These are phyloP conservation scores for Cryptophagus acutangulus DNA, from an alignment of 2,888 invertebrate genomes.

Conservation along the genomic window DNA sequence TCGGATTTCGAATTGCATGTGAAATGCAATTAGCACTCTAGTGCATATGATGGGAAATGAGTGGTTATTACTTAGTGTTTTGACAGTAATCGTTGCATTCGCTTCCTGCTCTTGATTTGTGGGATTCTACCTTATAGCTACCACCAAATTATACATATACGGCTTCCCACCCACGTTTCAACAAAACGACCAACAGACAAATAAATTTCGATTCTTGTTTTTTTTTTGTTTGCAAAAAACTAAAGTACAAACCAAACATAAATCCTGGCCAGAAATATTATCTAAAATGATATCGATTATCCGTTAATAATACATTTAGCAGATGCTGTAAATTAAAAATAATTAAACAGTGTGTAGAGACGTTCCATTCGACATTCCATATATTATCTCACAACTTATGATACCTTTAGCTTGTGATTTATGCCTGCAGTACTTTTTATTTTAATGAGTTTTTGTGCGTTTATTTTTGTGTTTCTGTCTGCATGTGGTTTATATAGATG, in stretches of 20 bases:
- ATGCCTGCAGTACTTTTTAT: constrained; percentile 24
- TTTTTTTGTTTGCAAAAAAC: constrained; percentile 13
- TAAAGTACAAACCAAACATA: constrained; percentile 14
- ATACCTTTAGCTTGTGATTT: constrained; percentile 28
- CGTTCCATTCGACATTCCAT: constrained; percentile 30
- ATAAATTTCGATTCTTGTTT: constrained; percentile 12
- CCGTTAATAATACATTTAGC: constrained; percentile 43
- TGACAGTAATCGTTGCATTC: constrained; percentile 21
- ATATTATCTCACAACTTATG: constrained; percentile 28
- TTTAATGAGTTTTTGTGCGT: constrained; percentile 8
- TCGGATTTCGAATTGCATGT: not conserved
- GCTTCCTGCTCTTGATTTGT: constrained; percentile 26
- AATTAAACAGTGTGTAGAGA: constrained; percentile 39
- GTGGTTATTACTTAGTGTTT: constrained; percentile 22
- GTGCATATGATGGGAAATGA: constrained; percentile 17
- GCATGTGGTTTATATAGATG: too few species aligned
- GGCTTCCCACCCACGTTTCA: constrained; percentile 23
- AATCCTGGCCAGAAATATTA: constrained; percentile 27
- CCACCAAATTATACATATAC: constrained; percentile 30
- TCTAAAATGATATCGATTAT: constrained; percentile 42
- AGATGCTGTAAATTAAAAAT: constrained; percentile 43
- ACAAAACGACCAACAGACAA: constrained; percentile 8
- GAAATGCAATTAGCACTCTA: not conserved
- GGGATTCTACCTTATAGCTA: constrained; percentile 20
- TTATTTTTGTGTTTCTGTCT: too few species aligned